Percentiles rank a stretch among this genome's conserved stretches.
Conservation (phyloP, 2,888 invertebrate species). For the Tanytarsus gracilentus region DNA sequence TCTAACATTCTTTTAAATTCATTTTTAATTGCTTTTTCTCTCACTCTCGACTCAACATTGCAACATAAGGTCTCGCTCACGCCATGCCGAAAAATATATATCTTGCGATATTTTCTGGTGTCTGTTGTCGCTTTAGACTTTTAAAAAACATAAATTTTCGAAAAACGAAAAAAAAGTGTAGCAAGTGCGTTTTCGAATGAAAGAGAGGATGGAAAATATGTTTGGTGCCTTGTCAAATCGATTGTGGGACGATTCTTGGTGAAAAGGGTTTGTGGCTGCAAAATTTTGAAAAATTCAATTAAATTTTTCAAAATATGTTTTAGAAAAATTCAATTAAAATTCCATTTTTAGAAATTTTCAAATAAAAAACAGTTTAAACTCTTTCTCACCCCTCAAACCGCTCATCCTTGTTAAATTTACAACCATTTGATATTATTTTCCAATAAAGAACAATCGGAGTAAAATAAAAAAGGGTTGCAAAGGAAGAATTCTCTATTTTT, state of each 20-base stretch:
- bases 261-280: no score
- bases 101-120: constrained; percentile 4
- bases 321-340: no score
- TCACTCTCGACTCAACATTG: neutral
- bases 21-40: constrained; percentile 25
- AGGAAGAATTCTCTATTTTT: neutral
- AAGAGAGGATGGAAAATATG: neutral
- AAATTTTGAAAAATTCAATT: no score
- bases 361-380: no score
- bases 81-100: neutral
- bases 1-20: constrained; percentile 26
- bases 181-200: constrained; percentile 17
- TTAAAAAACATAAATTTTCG: constrained; percentile 5
- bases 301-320: no score
- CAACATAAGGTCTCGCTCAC: constrained; percentile 13
- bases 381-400: no score
- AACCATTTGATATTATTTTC: constrained; percentile 20
- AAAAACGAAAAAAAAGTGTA: neutral
- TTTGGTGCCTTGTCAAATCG: neutral
- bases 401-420: no score
- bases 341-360: no score
- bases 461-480: constrained; percentile 19
- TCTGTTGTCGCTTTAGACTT: constrained; percentile 8
- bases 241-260: no score
- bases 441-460: constrained; percentile 14